Percentiles rank a stretch among this genome's conserved stretches.
These are phyloP conservation scores for Sclerurus mexicanus DNA, from an alignment of 2,113 vertebrate species.

Conservation along the genomic window DNA sequence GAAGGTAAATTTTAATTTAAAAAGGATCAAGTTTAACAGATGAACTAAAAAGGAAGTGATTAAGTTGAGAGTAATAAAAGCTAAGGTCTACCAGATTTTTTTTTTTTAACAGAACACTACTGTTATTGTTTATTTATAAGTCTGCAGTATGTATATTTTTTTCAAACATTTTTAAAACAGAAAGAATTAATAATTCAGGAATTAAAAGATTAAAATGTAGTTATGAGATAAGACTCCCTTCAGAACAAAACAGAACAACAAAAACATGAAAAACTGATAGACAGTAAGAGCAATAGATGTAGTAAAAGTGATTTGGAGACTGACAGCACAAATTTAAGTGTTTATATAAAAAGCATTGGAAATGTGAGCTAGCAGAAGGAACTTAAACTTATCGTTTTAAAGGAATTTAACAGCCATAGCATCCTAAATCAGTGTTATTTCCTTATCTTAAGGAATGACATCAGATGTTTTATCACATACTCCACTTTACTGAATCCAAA, in stretches of 20 bases:
- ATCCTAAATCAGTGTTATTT: background rate
- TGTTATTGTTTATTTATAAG: background rate
- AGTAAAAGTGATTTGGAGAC: background rate
- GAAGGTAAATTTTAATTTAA: background rate
- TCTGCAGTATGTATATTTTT: background rate
- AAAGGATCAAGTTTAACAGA: background rate
- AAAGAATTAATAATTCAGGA: background rate
- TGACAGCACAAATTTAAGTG: background rate
- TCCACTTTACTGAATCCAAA: background rate
- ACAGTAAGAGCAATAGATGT: background rate
- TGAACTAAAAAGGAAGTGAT: background rate
- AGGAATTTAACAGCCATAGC: background rate
- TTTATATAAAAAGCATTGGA: background rate
- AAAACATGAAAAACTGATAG: background rate
- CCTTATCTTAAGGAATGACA: background rate
- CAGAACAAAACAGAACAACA: background rate
- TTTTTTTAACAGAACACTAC: background rate
- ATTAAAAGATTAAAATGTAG: background rate
- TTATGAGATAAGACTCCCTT: background rate
- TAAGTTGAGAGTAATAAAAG: background rate
- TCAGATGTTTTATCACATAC: background rate
- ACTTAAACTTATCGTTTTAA: background rate
- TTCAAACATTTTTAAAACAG: background rate
- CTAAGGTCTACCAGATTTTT: background rate
- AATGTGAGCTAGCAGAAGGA: background rate